Evolutionary conservation across 2,888 invertebrate species (phyloP), one percentile per base, ranked within the genome.

Genomic region (Clostera curtula): DNA sequence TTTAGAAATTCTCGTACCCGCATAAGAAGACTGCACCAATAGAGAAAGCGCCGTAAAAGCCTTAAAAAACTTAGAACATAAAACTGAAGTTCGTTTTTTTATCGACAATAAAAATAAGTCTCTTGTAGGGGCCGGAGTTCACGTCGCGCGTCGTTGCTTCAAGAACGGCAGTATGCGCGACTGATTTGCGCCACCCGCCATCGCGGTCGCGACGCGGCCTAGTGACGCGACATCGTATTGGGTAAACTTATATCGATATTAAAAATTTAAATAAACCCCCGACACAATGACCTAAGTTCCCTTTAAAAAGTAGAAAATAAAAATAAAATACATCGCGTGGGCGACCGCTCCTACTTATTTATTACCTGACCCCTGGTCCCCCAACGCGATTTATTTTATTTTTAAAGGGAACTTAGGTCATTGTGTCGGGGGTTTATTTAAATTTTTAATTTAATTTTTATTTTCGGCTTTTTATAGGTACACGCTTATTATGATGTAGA

Each of bases 81-180:
- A 34, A 36, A 32, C 43, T 31, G n/a, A n/a, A n/a, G n/a, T 41
- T 43, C 41, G 13, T 12, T 43, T 48, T 48, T 64, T 60, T 60
- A 70, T 75, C 75, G 75, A 75, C 61, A n/a, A n/a, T 15, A 23
- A 15, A 71, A 64, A 63, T 54, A 60, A 57, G 59, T 56, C 56
- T 51, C 56, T 50, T 43, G 41, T 37, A 46, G 52, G 57, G 44
- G 55, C 59, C 56, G 57, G 56, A 63, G 57, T 59, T 50, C 65
- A 60, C 71, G 56, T 63, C 55, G 60, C 53, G 62, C 64, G 62
- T 65, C 10, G 23, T 13, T n/a, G 23, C 14, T 70, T 64, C 59
- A 74, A 77, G 77, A 80, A 68, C 75, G 79, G 80, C 74, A 76
- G 79, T 82, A 64, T 79, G 74, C 82, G 82, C 80, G 82, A 79